Conservation (phyloP, 2,113 vertebrate genomes). For the Tor tambroides region DNA sequence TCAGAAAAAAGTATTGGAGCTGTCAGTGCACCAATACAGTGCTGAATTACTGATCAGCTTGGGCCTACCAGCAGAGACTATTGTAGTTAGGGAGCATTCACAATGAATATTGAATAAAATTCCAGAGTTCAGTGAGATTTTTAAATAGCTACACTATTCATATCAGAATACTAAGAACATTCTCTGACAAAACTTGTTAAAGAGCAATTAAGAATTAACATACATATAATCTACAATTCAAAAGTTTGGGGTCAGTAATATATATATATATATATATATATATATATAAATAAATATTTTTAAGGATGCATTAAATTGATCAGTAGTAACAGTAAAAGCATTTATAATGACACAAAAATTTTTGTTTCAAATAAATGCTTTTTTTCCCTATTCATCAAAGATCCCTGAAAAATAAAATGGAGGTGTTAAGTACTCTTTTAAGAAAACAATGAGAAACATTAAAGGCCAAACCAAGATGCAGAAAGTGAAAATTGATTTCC, state of each 20-base stretch:
- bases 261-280: too few species aligned
- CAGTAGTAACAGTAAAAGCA: too few species aligned
- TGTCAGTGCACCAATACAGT: constrained; percentile 30
- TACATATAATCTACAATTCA: too few species aligned
- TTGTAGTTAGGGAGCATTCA: constrained; percentile 42
- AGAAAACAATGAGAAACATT: background rate
- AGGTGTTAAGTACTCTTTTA: background rate
- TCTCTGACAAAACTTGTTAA: constrained; percentile 56
- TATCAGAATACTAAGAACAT: constrained; percentile 23
- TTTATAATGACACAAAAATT: too few species aligned
- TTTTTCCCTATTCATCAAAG: background rate
- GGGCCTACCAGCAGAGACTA: constrained; percentile 25
- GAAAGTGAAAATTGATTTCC: background rate
- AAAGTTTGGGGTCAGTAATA: background rate
- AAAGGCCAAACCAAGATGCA: background rate
- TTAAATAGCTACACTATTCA: constrained; percentile 26
- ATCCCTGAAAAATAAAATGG: background rate
- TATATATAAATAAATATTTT: too few species aligned
- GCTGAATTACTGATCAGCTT: constrained; percentile 64
- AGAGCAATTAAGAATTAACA: constrained; percentile 21
- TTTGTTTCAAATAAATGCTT: background rate
- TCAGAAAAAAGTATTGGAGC: constrained; percentile 15
- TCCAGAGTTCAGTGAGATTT: constrained; percentile 46
- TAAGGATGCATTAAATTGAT: too few species aligned
- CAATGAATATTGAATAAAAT: constrained; percentile 46